Evolutionary conservation across 37 sponge, comb jelly and placozoan species (phyloP).

Genomic region (Beroe ovata): DNA sequence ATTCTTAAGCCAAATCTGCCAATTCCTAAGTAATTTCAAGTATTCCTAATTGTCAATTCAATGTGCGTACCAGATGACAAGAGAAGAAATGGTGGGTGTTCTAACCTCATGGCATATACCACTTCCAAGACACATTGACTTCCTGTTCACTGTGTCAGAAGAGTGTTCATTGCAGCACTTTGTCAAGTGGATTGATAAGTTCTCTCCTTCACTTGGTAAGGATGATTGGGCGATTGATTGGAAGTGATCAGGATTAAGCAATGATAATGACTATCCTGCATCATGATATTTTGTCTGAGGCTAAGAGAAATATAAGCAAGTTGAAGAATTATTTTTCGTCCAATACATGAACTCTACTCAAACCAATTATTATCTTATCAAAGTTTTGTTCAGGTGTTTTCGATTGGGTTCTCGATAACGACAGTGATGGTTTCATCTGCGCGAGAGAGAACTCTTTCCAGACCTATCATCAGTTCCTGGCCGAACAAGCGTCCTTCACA

Average conservation of each 20-base stretch:
- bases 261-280: no score
- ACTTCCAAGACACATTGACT: background rate
- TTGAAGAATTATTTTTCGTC: no score
- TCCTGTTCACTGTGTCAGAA: conserved; percentile 59
- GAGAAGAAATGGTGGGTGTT: background rate
- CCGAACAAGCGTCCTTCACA: conserved; percentile 57
- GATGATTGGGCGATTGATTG: no score
- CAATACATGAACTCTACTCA: no score
- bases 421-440: conserved; percentile 20
- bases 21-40: no score
- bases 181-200: conserved; percentile 22
- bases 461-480: conserved; percentile 60
- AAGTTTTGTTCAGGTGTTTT: conserved; percentile 46
- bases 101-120: background rate
- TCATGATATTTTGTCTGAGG: no score
- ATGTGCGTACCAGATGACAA: no score
- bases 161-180: conserved; percentile 29
- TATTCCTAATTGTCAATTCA: no score
- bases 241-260: no score
- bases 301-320: no score
- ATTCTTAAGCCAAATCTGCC: no score
- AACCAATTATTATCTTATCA: no score
- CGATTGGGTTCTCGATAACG: conserved; percentile 53
- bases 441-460: background rate
- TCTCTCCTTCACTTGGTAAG: conserved; percentile 12